These are phyloP conservation scores for crab-eating macaque (Macaca fascicularis) DNA, from an alignment of 2,113 vertebrate genomes.

Conservation along the genomic window DNA sequence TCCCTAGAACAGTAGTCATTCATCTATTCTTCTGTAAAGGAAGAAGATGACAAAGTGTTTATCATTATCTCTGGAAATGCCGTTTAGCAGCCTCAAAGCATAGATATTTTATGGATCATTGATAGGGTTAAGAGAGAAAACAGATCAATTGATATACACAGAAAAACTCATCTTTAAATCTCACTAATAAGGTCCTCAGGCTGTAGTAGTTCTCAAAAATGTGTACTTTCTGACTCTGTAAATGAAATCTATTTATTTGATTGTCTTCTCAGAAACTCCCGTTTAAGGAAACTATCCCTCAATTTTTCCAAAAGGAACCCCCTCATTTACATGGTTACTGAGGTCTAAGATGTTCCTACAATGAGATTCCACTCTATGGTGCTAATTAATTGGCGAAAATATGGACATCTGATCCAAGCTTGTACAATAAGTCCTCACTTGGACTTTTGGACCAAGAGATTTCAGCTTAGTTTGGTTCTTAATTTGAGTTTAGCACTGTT, in stretches of 20 bases:
- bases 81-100: neutral
- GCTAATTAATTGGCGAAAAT: neutral
- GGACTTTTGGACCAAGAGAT: neutral
- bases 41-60: neutral
- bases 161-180: neutral
- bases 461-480: neutral
- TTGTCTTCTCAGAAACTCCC: neutral
- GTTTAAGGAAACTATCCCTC: neutral
- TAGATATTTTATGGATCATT: neutral
- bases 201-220: neutral
- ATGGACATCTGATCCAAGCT: neutral
- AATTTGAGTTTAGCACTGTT: neutral
- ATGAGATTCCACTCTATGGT: neutral
- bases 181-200: neutral
- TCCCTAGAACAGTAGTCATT: neutral
- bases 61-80: neutral
- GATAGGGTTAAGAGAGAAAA: neutral
- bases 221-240: neutral
- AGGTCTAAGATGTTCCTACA: neutral
- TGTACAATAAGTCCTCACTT: neutral
- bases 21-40: neutral
- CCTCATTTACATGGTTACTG: neutral
- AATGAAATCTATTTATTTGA: slow-evolving; percentile 10
- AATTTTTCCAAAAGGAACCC: neutral
- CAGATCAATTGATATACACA: neutral